Evolutionary conservation across 2,113 vertebrate genomes (phyloP).

Genomic region (Heptranchias perlo): DNA sequence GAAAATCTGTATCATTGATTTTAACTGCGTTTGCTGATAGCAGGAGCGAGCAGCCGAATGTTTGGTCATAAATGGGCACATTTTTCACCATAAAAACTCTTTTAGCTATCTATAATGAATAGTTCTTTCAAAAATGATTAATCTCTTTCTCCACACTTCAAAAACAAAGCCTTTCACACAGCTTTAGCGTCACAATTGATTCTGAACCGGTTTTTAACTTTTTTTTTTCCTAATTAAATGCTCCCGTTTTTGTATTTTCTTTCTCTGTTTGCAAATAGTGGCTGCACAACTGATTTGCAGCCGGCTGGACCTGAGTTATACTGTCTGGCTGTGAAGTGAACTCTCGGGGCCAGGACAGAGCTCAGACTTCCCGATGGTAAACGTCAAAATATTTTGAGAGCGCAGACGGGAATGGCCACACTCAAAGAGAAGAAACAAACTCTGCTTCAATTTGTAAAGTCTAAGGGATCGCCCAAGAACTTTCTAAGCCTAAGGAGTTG

Average conservation of each 20-base stretch:
- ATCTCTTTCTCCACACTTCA: not conserved
- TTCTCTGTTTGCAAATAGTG: not conserved
- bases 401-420: not conserved
- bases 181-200: not conserved
- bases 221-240: not conserved
- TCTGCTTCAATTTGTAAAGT: not conserved
- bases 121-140: not conserved
- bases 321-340: not conserved
- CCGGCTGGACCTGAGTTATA: not conserved
- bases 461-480: not conserved
- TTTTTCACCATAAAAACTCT: slow-evolving; percentile 25
- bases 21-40: not conserved
- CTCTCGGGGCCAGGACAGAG: not conserved
- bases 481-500: not conserved
- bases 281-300: not conserved
- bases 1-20: slow-evolving; percentile 19
- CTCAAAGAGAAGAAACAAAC: not conserved
- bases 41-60: not conserved
- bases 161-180: not conserved
- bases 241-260: not conserved
- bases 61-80: not conserved
- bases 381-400: not conserved
- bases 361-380: not conserved
- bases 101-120: not conserved
- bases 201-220: not conserved